Evolutionary conservation across 1,140 invertebrate species (phyloP).

Genomic region (Ladona fulva): DNA sequence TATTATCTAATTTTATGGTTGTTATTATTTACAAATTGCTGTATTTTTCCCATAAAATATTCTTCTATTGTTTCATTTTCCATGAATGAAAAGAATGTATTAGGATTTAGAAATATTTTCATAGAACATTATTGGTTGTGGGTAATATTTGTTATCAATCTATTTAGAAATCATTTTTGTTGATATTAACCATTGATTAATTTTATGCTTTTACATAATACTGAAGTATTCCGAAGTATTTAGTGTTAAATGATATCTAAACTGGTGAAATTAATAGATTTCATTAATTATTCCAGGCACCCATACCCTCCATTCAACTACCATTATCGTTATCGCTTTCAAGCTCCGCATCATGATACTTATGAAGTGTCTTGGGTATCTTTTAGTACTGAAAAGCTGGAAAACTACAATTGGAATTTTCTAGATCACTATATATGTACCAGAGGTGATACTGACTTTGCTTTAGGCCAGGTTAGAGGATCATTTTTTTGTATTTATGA

Average conservation of each 20-base stretch:
- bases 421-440: slow-evolving; percentile 95
- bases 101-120: too few relatives aligned
- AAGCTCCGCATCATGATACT: slow-evolving; percentile 83
- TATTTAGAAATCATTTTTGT: too few relatives aligned
- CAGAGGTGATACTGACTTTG: slow-evolving; percentile 80
- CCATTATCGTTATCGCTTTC: slow-evolving; percentile 84
- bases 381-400: slow-evolving; percentile 88
- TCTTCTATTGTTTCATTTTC: too few relatives aligned
- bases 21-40: too few relatives aligned
- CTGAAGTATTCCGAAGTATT: background rate
- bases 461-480: slow-evolving; percentile 64
- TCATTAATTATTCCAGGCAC: slow-evolving; percentile 52
- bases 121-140: too few relatives aligned
- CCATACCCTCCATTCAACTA: slow-evolving; percentile 85
- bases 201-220: background rate
- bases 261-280: slow-evolving; percentile 15
- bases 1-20: too few relatives aligned
- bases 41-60: too few relatives aligned
- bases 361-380: slow-evolving; percentile 93
- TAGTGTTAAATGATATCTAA: background rate
- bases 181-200: background rate
- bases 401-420: slow-evolving; percentile 97
- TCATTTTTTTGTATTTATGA: slow-evolving; percentile 3
- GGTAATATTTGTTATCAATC: too few relatives aligned
- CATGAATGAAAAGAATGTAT: too few relatives aligned